Base-by-base conservation (phyloP, 2,888 invertebrate species). In the Dryomyza anilis region DNA sequence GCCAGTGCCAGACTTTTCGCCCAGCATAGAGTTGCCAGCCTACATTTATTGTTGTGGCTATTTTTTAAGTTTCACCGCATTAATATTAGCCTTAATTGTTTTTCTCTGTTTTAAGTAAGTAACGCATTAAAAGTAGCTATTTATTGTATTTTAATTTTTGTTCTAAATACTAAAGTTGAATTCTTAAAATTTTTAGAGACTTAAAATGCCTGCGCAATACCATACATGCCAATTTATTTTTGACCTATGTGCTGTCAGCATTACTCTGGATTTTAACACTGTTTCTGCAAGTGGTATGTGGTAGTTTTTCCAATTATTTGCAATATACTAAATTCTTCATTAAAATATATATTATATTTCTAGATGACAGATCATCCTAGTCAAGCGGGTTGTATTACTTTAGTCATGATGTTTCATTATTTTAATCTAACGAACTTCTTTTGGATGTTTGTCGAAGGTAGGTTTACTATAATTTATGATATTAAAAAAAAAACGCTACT, bases 401-500 rank as follows among this genome's bases (percentile, higher is more conserved):
- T 93, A 71, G 89, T 91, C 69, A 89, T 94, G 67, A 86, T 95
- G 70, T 89, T 94, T 77, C 94, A 95, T 82, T 97, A 96, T 83
- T 94, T 95, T 79, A 93, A 94, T 81, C 87, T 95, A 75, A 95
- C 96, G 29, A 96, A 95, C 81, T 97, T 96, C 86, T 97, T 96
- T 85, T 98, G 97, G 97, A 98, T 98, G 96, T 92, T 97, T 78
- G 95, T 97, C 19, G 95, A 95, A 89, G 95, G 95, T 94, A 84
- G 84, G 64, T 60, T 1, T 7, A 7, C n/a, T n/a, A n/a, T n/a
- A n/a, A n/a, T n/a, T n/a, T n/a, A n/a, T n/a, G n/a, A n/a, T n/a
- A n/a, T n/a, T n/a, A n/a, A n/a, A n/a, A n/a, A n/a, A n/a, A n/a
- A n/a, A n/a, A n/a, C n/a, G n/a, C n/a, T n/a, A n/a, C n/a, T n/a